These are phyloP conservation scores for Eumeta japonica DNA, from an alignment of 1,140 invertebrate species.

Conservation along the genomic window DNA sequence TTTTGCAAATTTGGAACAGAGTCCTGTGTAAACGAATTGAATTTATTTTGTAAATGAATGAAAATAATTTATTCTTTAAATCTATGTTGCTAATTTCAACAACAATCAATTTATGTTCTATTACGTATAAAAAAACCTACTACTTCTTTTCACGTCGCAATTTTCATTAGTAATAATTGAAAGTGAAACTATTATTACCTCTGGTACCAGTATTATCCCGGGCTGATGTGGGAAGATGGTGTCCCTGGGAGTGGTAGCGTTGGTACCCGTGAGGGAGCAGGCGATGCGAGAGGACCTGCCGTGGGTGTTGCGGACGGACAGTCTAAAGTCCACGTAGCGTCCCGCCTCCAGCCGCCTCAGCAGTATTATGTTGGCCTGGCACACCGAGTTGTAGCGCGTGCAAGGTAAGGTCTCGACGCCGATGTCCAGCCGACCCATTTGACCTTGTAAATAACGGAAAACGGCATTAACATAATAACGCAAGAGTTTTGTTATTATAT, in stretches of 20 bases:
- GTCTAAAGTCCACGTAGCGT: conserved; percentile 76
- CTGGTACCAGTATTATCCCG: conserved; percentile 74
- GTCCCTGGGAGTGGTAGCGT: conserved; percentile 73
- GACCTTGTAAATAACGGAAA: conserved; percentile 56
- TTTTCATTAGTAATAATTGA: too few species aligned
- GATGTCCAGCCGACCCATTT: conserved; percentile 68
- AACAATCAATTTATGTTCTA: too few species aligned
- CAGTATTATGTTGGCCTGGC: conserved; percentile 80
- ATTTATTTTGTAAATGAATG: too few species aligned
- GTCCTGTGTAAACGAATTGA: too few species aligned
- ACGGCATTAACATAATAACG: conserved; percentile 10
- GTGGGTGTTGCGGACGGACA: conserved; percentile 75
- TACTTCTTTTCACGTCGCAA: too few species aligned
- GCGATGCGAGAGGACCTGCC: conserved; percentile 74
- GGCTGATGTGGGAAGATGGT: conserved; percentile 83
- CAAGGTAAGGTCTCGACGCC: conserved; percentile 77
- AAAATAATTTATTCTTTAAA: too few species aligned
- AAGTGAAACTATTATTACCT: too few species aligned
- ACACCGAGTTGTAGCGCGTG: conserved; percentile 77
- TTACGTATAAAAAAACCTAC: too few species aligned
- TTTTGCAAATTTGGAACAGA: too few species aligned
- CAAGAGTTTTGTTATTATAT: too few species aligned
- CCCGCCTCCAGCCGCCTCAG: conserved; percentile 71
- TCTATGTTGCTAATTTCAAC: too few species aligned
- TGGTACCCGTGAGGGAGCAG: conserved; percentile 80